Evolutionary conservation across 2,797 vertebrate species (phyloP), one percentile per base, ranked within the genome.

Genomic region (Hippoglossus hippoglossus): DNA sequence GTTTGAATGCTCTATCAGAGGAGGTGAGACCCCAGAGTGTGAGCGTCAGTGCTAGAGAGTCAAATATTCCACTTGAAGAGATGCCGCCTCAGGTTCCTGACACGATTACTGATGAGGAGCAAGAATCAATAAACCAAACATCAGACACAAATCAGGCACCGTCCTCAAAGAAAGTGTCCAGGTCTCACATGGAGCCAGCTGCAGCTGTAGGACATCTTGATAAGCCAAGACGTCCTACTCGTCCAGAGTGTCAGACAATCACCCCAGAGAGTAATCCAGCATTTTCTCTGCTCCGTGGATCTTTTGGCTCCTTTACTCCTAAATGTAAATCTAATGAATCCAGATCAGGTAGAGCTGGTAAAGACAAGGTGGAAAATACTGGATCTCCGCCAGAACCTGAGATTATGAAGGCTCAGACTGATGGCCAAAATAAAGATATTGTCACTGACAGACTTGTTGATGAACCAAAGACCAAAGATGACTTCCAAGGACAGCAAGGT

Each of bases 1-100:
- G 77, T 77, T 82, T 96, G 52, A 96, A 96, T 83, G 93, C 94
- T 74, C 89, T 95, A 56, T 95, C 94, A 73, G 92, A 92, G 63
- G 90, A 94, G 69, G 89, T 86, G 46, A 86, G 88, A 69, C 75
- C 85, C 18, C 90, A 91, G 69, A 89, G 75, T 64, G 62, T 52
- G 13, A 87, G 52, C 71, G 51, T 81, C 22, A 78, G 26, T 67
- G 83, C 86, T 65, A 92, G 68, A 80, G 89, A 92, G 50, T 91
- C 92, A 24, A 94, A 93, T 80, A 93, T 94, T 83, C 93, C 93
- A 56, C 84, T 94, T 69, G 87, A 91, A 41, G 91, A 94, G 66
- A 86, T 76, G 50, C 73, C 79, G 62, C 25, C 51, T 66, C 79
- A 73, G 52, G n/a, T 68, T 73, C 73, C 71, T 21, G 79, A 79